phyloP scores from a whole-genome alignment of 1,140 invertebrate genomes.

The Pissodes strobi region DNA sequence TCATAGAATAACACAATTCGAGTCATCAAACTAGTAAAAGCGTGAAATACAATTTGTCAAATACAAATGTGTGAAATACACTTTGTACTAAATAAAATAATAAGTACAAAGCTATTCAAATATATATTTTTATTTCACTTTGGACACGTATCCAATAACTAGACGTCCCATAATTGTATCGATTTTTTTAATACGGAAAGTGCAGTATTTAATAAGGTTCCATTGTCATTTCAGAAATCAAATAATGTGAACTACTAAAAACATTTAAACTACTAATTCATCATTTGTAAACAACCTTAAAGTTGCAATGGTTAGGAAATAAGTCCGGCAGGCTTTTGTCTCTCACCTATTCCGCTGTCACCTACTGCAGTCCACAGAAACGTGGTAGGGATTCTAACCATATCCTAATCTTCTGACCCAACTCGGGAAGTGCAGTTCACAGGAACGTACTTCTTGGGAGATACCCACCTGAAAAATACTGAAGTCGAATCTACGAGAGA shows the following conservation, averaged over 20 bases:
- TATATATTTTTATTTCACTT: background rate
- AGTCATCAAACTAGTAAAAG: background rate
- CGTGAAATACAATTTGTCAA: background rate
- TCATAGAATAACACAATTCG: background rate
- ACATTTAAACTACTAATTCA: too few relatives aligned
- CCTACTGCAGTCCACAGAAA: background rate
- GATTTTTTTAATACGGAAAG: conserved; percentile 54
- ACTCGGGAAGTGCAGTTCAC: too few relatives aligned
- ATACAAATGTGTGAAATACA: background rate
- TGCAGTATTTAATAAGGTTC: conserved; percentile 6
- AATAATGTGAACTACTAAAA: too few relatives aligned
- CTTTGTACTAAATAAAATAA: background rate
- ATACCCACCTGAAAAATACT: too few relatives aligned
- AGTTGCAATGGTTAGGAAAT: background rate
- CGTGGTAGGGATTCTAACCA: too few relatives aligned
- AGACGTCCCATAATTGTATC: background rate
- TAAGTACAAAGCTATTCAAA: too few relatives aligned
- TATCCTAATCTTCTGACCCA: too few relatives aligned
- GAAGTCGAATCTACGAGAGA: too few relatives aligned
- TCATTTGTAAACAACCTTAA: background rate
- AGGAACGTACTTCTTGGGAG: too few relatives aligned
- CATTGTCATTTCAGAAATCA: background rate
- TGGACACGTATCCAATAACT: background rate
- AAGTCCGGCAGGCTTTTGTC: too few relatives aligned
- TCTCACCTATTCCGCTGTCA: too few relatives aligned